Base-by-base conservation (phyloP, 2,113 vertebrate genomes). In the Nesogale talazaci region DNA sequence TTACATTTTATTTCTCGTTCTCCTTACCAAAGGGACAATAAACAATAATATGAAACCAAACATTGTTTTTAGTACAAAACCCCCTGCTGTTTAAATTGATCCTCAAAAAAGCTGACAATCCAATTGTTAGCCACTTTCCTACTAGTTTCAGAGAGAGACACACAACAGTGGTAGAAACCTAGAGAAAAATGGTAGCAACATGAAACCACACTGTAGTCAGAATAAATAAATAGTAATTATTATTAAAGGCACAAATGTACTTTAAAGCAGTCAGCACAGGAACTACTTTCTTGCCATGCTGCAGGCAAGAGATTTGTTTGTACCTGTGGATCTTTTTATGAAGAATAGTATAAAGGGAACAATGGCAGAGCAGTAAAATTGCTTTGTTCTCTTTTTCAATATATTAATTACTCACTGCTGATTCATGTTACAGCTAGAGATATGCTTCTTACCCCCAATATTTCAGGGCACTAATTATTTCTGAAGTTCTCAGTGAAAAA, bases 391-490 rank as follows among this genome's bases (percentile, higher is more conserved):
- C 75, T 86, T 90, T 95, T 65, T 92, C 34, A 92, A 82, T 90
- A 93, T 59, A 11, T 63, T 85, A 91, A 86, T 90, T 65, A 40
- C 56, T 88, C 57, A 90, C 67, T 92, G 93, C 61, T 82, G 74
- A 94, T 91, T 94, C 84, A 89, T 34, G 42, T 19, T 63, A 75
- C 15, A 86, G 86, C 74, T 90, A 85, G 17, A 75, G 29, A 20
- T 89, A 77, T 93, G 42, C 86, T 79, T 76, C 52, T 95, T 2
- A 70, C 78, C 36, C 38, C 83, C 8, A 86, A 34, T 67, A 10
- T 67, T 92, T 94, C 86, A 95, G 29, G 86, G 5, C 78, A 92
- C 81, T 97, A 95, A 96, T 97, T 95, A 96, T 90, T 93, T 90
- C n/a, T 79, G 89, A 88, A 94, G 77, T 86, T 93, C 65, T 69